Conservation (phyloP, 1,140 invertebrate genomes). For the Drosophila murphyi region DNA sequence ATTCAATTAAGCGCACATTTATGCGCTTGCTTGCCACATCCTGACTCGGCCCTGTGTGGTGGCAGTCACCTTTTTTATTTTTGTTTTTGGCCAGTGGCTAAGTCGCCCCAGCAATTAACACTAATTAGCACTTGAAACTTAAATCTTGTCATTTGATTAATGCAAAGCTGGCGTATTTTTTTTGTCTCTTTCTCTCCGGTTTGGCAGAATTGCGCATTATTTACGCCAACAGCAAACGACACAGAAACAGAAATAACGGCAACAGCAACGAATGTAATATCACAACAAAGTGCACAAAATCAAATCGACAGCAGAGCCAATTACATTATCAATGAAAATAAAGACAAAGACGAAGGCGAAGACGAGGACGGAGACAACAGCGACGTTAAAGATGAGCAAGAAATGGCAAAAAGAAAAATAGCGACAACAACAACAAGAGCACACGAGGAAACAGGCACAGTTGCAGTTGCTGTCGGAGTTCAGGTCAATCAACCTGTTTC, state of each 20-base stretch:
- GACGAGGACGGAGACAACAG: background rate
- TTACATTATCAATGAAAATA: slow-evolving; percentile 56
- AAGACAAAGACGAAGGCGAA: slow-evolving; percentile 12
- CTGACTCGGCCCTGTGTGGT: slow-evolving; percentile 18
- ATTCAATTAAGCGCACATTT: slow-evolving; percentile 80
- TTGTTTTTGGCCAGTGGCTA: slow-evolving; percentile 44
- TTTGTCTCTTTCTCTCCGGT: slow-evolving; percentile 1
- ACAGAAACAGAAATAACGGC: slow-evolving; percentile 39
- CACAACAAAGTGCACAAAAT: slow-evolving; percentile 77
- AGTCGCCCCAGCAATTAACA: slow-evolving; percentile 69
- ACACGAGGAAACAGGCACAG: slow-evolving; percentile 55
- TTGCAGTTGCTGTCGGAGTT: slow-evolving; percentile 45
- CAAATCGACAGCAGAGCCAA: slow-evolving; percentile 39
- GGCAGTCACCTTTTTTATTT: slow-evolving; percentile 55
- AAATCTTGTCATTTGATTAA: slow-evolving; percentile 59
- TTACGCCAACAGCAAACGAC: slow-evolving; percentile 58
- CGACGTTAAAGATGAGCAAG: slow-evolving; percentile 56
- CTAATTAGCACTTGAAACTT: slow-evolving; percentile 75
- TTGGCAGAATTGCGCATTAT: slow-evolving; percentile 69
- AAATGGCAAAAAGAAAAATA: slow-evolving; percentile 47
- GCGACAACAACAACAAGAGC: slow-evolving; percentile 12
- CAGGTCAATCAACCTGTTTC: slow-evolving; percentile 84
- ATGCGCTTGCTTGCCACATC: slow-evolving; percentile 40
- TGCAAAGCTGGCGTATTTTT: slow-evolving; percentile 39
- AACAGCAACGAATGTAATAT: slow-evolving; percentile 69